These are phyloP conservation scores for Trypoxylus dichotomus DNA, from an alignment of 1,140 invertebrate species.

Conservation along the genomic window DNA sequence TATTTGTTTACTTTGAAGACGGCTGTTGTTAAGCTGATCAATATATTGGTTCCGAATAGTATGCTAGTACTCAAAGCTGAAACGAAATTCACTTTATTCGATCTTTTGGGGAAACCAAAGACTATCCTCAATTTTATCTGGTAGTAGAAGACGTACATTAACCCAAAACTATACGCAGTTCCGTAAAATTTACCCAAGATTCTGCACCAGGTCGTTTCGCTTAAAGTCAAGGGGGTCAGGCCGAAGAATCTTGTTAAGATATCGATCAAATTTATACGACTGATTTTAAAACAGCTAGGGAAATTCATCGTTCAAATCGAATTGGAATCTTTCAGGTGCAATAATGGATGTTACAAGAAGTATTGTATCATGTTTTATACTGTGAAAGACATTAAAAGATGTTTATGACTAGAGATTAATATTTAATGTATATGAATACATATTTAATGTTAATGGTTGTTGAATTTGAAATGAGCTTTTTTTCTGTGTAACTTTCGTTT, in stretches of 20 bases:
- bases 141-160: not conserved
- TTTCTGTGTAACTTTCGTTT: too few relatives aligned
- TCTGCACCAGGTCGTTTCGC: not conserved
- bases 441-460: too few relatives aligned
- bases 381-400: too few relatives aligned
- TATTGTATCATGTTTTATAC: too few relatives aligned
- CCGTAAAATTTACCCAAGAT: not conserved
- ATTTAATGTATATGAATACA: too few relatives aligned
- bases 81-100: not conserved
- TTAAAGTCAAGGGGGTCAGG: not conserved
- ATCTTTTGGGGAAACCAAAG: not conserved
- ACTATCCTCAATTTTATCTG: not conserved
- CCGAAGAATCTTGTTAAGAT: not conserved
- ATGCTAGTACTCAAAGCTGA: not conserved
- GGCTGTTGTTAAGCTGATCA: not conserved
- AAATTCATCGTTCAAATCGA: too few relatives aligned
- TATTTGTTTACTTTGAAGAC: not conserved
- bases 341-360: too few relatives aligned
- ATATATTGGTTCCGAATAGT: not conserved
- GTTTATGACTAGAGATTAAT: too few relatives aligned
- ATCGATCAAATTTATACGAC: too few relatives aligned
- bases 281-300: too few relatives aligned
- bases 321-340: too few relatives aligned
- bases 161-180: not conserved
- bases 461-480: too few relatives aligned